phyloP scores from a whole-genome alignment of 2,113 vertebrate genomes.

The Cyprinodon brontotheroides region DNA sequence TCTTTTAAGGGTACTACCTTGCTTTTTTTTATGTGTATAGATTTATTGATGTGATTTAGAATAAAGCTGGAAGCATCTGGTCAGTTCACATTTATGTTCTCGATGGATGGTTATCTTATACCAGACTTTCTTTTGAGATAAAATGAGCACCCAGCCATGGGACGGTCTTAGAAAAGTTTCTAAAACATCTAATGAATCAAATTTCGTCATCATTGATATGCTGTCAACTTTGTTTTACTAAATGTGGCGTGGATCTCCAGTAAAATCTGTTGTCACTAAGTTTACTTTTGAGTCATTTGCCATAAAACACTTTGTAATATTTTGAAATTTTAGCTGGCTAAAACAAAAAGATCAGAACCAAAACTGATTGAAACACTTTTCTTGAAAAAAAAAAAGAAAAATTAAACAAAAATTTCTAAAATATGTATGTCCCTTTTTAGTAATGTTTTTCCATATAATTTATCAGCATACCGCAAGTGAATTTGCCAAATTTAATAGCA shows the following conservation, averaged over 20 bases:
- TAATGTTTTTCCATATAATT: neutral
- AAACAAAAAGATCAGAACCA: neutral
- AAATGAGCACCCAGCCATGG: no score
- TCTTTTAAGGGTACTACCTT: neutral
- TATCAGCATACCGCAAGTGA: no score
- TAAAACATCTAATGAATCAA: neutral
- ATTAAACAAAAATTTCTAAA: neutral
- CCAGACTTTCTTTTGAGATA: no score
- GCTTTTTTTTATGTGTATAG: neutral
- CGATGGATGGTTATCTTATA: no score
- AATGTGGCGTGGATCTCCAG: neutral
- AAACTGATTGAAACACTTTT: neutral
- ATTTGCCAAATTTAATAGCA: no score
- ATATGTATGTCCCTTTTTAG: no score
- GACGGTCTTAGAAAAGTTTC: no score
- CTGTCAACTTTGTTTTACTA: neutral
- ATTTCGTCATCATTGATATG: neutral
- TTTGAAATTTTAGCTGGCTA: neutral
- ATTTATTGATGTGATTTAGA: neutral
- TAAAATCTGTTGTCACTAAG: neutral
- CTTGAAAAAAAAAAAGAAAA: neutral
- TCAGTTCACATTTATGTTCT: neutral
- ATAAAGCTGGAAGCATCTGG: neutral
- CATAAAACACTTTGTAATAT: neutral
- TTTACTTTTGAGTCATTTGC: neutral